Conservation (phyloP, 2,797 vertebrate species). For the Alcedo atthis region DNA sequence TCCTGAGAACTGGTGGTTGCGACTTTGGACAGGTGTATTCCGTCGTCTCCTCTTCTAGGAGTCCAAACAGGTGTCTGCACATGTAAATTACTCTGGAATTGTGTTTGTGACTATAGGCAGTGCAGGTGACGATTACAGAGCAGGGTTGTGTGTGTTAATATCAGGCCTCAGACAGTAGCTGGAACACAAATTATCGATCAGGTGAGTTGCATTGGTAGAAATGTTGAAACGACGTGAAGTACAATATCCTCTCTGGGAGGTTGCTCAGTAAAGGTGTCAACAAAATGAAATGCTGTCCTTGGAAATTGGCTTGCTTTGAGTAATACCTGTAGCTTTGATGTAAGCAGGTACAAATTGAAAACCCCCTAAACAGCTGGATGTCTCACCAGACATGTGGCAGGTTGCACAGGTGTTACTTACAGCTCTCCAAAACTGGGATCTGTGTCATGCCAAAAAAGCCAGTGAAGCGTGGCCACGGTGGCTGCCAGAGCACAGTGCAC, state of each 20-base stretch:
- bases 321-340: fast-evolving
- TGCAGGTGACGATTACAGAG: not conserved
- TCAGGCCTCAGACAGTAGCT: not conserved
- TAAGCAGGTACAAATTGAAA: not conserved
- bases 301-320: not conserved
- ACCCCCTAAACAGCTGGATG: fast-evolving
- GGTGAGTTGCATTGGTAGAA: not conserved
- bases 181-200: not conserved
- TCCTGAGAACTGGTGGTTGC: fast-evolving
- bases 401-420: not conserved
- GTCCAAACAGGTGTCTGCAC: fast-evolving
- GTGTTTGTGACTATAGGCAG: not conserved
- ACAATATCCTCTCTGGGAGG: fast-evolving
- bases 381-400: not conserved
- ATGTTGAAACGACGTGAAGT: not conserved
- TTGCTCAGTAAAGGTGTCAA: not conserved
- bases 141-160: fast-evolving
- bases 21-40: fast-evolving
- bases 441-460: not conserved
- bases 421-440: not conserved
- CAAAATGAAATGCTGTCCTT: not conserved
- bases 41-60: fast-evolving
- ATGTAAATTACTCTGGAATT: not conserved
- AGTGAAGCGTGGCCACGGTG: not conserved
- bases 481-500: fast-evolving